Base-by-base conservation (phyloP, 2,797 vertebrate species). In the Malurus splendens region DNA sequence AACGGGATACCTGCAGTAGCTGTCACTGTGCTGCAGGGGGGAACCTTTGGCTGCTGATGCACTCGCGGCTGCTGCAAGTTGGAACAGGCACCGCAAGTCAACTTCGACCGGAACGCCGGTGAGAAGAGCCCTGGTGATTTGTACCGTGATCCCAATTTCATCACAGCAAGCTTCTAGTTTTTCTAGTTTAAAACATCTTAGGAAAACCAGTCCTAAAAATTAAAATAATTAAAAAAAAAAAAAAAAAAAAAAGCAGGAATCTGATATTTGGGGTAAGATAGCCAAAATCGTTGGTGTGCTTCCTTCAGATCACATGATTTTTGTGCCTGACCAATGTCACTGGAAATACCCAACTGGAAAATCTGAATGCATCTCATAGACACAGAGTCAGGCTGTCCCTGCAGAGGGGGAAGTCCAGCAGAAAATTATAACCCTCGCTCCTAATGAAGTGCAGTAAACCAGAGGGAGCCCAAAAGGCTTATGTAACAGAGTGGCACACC, bases 1-100 rank as follows among this genome's bases (percentile, higher is more conserved):
- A 20, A 5, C 5, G 48, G 57, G 16, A 5, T 18, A 77, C 33
- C 82, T 95, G 95, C 93, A 95, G 86, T 96, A 87, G 90, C 94
- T 57, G 10, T 4, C 54, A 38, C 18, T 60, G 87, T 74, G 59
- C 95, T 94, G 96, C 89, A 95, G 95, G 91, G 95, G 96, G 94
- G 42, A 94, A 83, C 88, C 92, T 95, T 92, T 44, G 90, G 94
- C 94, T 92, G 82, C 90, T 28, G 70, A 92, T 82, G 5, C 30
- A 7, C 23, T 47, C 38, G 13, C 28, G 33, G 74, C 85, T 33
- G 76, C 82, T 3, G 57, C 77, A 20, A 12, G 24, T 12, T 13
- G 33, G 36, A 75, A 3, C 39, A 2, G 19, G 23, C 18, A 2
- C 41, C 3, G 5, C n/a, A 2, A 8, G 30, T 2, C 48, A 12